Base-by-base conservation (phyloP, 64 coral and sea anemone species). In the Trachythela sp. region DNA sequence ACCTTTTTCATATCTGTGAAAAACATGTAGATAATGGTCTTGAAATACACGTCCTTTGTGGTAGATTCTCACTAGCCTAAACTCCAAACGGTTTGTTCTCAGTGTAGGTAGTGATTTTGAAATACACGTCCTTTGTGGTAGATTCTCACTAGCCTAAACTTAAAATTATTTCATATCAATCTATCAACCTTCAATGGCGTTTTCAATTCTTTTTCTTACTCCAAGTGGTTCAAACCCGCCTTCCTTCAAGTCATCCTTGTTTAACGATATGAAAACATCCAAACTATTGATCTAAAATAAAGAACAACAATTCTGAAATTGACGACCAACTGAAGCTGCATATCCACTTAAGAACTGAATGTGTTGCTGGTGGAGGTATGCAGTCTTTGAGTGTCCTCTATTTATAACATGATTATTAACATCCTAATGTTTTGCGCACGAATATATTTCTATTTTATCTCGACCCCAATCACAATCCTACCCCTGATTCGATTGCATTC, bases 151-250 rank as follows among this genome's bases (percentile, higher is more conserved):
- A 52, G 49, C 22, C 22, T 20, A 52, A 20, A 52, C 13, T 1
- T 52, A 20, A 52, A 15, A 52, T 24, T 64, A 64, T 7, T 64
- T 20, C 22, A 64, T 7, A n/a, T 59, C 4, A 6, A 14, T 59
- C 4, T 27, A 2, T 64, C 56, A 64, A 80, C 75, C 75, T 80
- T 80, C 15, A 39, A 80, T 80, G 75, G 75, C 75, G 38, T 80
- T 35, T 80, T 80, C 75, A 11, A 80, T 80, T 80, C 75, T 35
- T 36, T 80, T 80, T 22, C 75, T 80, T 35, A 80, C 30, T 38
- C 75, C 75, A 35, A 80, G 38, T 1, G 75, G 75, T 80, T 35
- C 75, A 17, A 80, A 35, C 17, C 75, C 75, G 34, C 27, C 75
- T 80, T 80, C 75, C 33, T 36, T 80, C 8, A 80, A 39, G 20